These are phyloP conservation scores for Pseudois nayaur DNA, from an alignment of 2,113 vertebrate genomes.

Conservation along the genomic window DNA sequence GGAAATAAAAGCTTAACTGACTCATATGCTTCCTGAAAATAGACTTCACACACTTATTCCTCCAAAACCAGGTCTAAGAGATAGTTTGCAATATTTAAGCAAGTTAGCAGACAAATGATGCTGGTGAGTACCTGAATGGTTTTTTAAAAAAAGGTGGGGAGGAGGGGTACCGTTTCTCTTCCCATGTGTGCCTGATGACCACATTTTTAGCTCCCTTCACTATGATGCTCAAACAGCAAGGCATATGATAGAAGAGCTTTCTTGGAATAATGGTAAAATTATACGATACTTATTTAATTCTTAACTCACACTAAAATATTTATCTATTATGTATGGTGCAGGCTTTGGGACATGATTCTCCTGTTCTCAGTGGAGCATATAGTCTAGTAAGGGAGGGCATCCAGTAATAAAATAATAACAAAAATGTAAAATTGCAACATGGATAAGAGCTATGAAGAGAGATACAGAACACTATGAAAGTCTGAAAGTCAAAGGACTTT, in stretches of 20 bases:
- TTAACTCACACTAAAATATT: not conserved
- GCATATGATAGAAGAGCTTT: not conserved
- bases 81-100: conserved; percentile 17
- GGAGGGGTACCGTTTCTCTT: not conserved
- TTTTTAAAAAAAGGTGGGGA: not conserved
- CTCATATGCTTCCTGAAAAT: conserved; percentile 59
- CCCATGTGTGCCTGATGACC: not conserved
- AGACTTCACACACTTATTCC: conserved; percentile 32
- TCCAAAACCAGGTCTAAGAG: conserved; percentile 35
- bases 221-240: not conserved
- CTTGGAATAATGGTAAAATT: not conserved
- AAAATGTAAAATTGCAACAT: not conserved
- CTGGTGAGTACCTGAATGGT: not conserved
- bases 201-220: not conserved
- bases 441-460: not conserved
- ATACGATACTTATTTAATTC: not conserved
- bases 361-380: not conserved
- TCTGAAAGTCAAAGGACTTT: not conserved
- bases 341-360: not conserved
- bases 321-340: not conserved
- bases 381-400: not conserved
- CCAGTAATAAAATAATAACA: not conserved
- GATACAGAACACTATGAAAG: not conserved
- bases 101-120: conserved; percentile 52
- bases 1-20: conserved; percentile 67